A percentile compares a stretch with the other conserved stretches of the same genome.
Conservation (phyloP, 2,113 vertebrate genomes). For the Desmodus rotundus region DNA sequence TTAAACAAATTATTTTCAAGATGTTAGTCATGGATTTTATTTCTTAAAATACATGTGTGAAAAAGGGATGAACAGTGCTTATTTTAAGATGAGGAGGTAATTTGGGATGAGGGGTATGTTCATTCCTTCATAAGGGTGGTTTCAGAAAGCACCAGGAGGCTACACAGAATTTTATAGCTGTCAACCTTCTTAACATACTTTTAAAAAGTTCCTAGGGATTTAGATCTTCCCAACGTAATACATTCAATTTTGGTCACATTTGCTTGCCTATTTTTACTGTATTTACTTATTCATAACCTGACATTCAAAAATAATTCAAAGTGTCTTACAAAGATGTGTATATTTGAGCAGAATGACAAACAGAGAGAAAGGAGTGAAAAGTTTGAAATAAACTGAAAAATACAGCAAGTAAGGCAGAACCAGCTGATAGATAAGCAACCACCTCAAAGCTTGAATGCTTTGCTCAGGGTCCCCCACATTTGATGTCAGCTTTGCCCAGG, state of each 20-base stretch:
- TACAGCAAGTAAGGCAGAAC: background rate
- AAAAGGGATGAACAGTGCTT: background rate
- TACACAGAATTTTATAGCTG: constrained; percentile 41
- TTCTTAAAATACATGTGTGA: constrained; percentile 20
- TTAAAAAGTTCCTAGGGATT: constrained; percentile 21
- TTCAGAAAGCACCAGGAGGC: constrained; percentile 22
- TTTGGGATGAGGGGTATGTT: constrained; percentile 3
- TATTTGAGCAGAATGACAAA: constrained; percentile 8
- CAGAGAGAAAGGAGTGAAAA: background rate
- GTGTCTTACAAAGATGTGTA: constrained; percentile 28
- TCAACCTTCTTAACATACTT: constrained; percentile 39
- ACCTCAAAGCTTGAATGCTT: background rate
- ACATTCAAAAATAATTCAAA: constrained; percentile 40
- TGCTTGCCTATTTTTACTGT: constrained; percentile 52
- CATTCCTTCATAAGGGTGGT: constrained; percentile 1
- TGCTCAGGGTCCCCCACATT: background rate
- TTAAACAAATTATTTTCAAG: constrained; percentile 41
- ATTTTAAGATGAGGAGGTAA: constrained; percentile 56
- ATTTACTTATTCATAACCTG: constrained; percentile 62
- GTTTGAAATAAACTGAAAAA: background rate
- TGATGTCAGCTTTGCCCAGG: background rate
- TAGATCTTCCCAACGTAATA: constrained; percentile 15
- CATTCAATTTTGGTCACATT: constrained; percentile 47
- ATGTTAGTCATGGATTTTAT: constrained; percentile 24
- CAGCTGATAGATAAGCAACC: background rate